Base-by-base conservation (phyloP, 2,113 vertebrate species). In the Isichthys henryi region DNA sequence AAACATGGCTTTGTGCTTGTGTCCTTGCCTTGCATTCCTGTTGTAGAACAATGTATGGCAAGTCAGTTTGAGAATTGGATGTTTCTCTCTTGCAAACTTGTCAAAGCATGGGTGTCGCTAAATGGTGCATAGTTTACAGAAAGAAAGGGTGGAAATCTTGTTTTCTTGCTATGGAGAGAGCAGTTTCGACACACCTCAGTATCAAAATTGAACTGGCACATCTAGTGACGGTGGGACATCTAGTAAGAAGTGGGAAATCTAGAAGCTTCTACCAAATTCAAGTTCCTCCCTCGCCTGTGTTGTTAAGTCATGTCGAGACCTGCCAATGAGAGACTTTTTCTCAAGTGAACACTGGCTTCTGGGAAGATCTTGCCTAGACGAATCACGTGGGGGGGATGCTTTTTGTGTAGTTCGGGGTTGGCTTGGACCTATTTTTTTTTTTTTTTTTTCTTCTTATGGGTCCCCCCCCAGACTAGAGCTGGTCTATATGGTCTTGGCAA, bases 281-380 rank as follows among this genome's bases (percentile, higher is more conserved):
- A 97, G 97, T 98, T 99, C 97, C 98, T 99, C 98, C 97, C 96
- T 98, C 97, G 97, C 97, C 97, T 98, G 97, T 96, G 97, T 96
- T 95, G 95, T 97, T 96, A 97, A 98, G 98, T 99, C 98, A 99
- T 99, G 98, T 99, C 98, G 97, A 99, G 98, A 99, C 98, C 98
- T 99, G 98, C 97, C 98, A 97, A 97, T 97, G 96, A 97, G 97
- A 98, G 97, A 98, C 96, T 95, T 95, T 96, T 96, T 97, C 95
- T 97, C 97, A 97, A 97, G 97, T 97, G 98, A 97, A 96, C 96
- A 96, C 96, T 97, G 97, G 96, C 97, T 99, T 99, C 98, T 99
- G 97, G 97, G 97, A 97, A 98, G 96, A 95, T 97, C 98, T 99
- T 99, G 98, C 98, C 98, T 98, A 97, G 97, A 99, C 97, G 90